These are phyloP conservation scores for Eupleurogrammus muticus DNA, from an alignment of 2,797 vertebrate genomes.

Conservation along the genomic window DNA sequence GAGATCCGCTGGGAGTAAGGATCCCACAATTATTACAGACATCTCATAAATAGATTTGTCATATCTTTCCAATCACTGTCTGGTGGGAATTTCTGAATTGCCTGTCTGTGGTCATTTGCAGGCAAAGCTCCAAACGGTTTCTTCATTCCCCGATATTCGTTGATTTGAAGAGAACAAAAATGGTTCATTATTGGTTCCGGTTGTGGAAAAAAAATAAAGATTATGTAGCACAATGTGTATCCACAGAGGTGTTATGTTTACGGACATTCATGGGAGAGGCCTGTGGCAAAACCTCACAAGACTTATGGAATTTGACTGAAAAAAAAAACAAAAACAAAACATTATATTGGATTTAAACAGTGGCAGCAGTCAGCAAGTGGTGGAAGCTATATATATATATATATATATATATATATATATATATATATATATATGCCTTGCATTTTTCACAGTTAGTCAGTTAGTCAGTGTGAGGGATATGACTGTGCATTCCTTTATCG, in stretches of 20 bases:
- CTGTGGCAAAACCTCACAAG: not conserved
- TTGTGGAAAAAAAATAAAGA: slow-evolving; percentile 16
- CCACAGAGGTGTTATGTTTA: slow-evolving; percentile 1
- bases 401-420: not conserved
- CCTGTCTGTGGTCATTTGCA: slow-evolving; percentile 47
- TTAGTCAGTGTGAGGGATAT: slow-evolving; percentile 57
- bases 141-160: slow-evolving; percentile 9
- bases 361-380: not conserved
- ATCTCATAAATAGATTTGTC: slow-evolving; percentile 66
- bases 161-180: slow-evolving; percentile 45
- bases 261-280: not conserved
- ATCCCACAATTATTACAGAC: slow-evolving; percentile 59
- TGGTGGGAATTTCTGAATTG: slow-evolving; percentile 43
- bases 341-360: slow-evolving; percentile 11
- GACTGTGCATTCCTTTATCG: slow-evolving; percentile 62
- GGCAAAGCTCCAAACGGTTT: slow-evolving; percentile 33
- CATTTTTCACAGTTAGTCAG: slow-evolving; percentile 56
- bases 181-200: slow-evolving; percentile 26
- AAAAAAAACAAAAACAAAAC: slow-evolving; percentile 29
- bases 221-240: not conserved
- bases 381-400: not conserved
- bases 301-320: slow-evolving; percentile 5
- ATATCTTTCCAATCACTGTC: slow-evolving; percentile 60
- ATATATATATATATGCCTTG: slow-evolving; percentile 29
- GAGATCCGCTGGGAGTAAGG: slow-evolving; percentile 38